Base-by-base conservation (phyloP, 2,113 vertebrate genomes). In the Ailuropoda melanoleuca region DNA sequence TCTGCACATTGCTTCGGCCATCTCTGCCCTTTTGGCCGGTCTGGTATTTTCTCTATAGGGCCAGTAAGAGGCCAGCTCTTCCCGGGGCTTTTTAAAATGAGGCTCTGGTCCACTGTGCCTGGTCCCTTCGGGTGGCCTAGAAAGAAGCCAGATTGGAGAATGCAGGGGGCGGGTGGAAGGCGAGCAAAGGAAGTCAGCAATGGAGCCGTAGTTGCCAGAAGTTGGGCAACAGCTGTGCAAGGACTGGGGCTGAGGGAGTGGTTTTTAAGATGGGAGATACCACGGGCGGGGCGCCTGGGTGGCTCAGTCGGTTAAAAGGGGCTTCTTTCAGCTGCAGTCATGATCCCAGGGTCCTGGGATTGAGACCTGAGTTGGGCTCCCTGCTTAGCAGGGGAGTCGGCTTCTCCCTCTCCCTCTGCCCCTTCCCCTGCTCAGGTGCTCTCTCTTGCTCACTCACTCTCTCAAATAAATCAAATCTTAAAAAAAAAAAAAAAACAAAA, bases 31-130 rank as follows among this genome's bases (percentile, higher is more conserved):
- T 97, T 95, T 46, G 87, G 96, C 81, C 78, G 0, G 89, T 83
- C 95, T 95, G 85, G 74, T 55, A 43, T 95, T 91, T 97, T 97
- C 95, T 95, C 88, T 82, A 34, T 66, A 23, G 19, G 64, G 50
- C 21, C 14, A 3, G 94, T 56, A 78, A 87, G 60, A 55, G 50
- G 62, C 72, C 72, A 15, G 70, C 21, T 77, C 72, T 82, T 78
- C 50, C 15, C 13, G 11, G 43, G 77, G 23, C 53, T 93, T 66
- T 64, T 74, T 10, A 68, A 26, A 26, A 23, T 17, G 29, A 4
- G 1, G 23, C 23, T 48, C 24, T 13, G 43, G 0, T 31, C 58
- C 23, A 48, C 75, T 90, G 4, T 34, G 18, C 75, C 48, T 21
- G 31, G 1, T 34, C 43, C 43, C 74, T 77, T 90, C 9, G 18